Conservation (phyloP, 2,888 invertebrate species). For the Dermolepida albohirtum region DNA sequence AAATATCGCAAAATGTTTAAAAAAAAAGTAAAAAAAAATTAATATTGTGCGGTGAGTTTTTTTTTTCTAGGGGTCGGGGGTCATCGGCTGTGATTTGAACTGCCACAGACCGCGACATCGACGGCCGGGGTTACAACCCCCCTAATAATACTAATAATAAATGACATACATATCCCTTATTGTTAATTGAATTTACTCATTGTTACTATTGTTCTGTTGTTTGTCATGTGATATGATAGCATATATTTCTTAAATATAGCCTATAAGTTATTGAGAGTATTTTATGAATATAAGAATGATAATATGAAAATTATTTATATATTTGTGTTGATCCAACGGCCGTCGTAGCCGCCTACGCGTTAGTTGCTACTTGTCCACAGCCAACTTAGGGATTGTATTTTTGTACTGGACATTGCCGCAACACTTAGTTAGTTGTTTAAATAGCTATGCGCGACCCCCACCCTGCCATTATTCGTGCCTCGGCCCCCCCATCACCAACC, state of each 20-base stretch:
- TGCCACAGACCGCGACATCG: constrained; percentile 59
- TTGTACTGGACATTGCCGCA: constrained; percentile 43
- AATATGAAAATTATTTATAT: constrained; percentile 51
- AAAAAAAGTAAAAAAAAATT: constrained; percentile 57
- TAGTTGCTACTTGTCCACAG: constrained; percentile 46
- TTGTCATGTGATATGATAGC: constrained; percentile 62
- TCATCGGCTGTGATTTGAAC: constrained; percentile 66
- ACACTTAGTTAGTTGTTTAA: constrained; percentile 42
- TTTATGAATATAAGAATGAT: constrained; percentile 45
- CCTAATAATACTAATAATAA: constrained; percentile 45
- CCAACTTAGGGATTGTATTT: constrained; percentile 43
- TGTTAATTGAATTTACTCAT: constrained; percentile 65
- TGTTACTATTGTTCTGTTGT: constrained; percentile 67
- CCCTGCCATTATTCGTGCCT: constrained; percentile 57
- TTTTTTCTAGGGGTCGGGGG: constrained; percentile 55
- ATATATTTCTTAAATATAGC: constrained; percentile 65
- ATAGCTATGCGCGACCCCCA: constrained; percentile 58
- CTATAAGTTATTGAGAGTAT: constrained; percentile 64
- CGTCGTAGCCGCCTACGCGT: constrained; percentile 46
- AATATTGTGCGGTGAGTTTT: constrained; percentile 51
- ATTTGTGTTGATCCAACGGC: constrained; percentile 44
- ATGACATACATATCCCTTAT: constrained; percentile 67
- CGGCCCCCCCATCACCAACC: constrained; percentile 52
- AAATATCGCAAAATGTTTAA: constrained; percentile 59
- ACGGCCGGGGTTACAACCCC: constrained; percentile 47